Evolutionary conservation across 2,113 vertebrate species (phyloP).

Genomic region (Dromas ardeola): DNA sequence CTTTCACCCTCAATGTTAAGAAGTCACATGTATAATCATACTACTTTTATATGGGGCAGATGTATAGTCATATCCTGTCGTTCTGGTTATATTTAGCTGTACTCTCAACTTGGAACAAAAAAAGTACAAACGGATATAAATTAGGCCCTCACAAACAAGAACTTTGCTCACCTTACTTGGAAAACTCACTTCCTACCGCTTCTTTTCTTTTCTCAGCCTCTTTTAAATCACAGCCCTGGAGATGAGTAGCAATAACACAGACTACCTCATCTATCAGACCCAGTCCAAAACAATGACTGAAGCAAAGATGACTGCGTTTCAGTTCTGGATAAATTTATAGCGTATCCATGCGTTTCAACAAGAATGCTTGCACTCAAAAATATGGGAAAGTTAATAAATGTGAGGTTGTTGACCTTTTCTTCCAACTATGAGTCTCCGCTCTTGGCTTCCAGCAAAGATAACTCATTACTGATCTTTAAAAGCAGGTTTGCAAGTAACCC

Average conservation of each 20-base stretch:
- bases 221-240: not conserved
- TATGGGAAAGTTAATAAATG: not conserved
- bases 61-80: not conserved
- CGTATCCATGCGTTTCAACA: not conserved
- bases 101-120: not conserved
- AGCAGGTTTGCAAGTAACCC: not conserved
- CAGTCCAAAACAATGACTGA: not conserved
- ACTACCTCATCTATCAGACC: not conserved
- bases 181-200: not conserved
- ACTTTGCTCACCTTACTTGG: not conserved
- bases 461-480: not conserved
- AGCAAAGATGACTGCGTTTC: not conserved
- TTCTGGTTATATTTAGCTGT: not conserved
- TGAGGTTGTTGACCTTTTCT: not conserved
- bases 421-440: not conserved
- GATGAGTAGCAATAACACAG: not conserved
- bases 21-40: not conserved
- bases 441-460: not conserved
- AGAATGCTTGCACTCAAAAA: not conserved
- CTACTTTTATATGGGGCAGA: not conserved
- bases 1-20: not conserved
- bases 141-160: not conserved
- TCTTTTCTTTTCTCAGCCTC: not conserved
- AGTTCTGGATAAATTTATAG: not conserved
- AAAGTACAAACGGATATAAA: not conserved